Evolutionary conservation across 2,113 vertebrate genomes (phyloP).

Genomic region (Corythoichthys intestinalis): DNA sequence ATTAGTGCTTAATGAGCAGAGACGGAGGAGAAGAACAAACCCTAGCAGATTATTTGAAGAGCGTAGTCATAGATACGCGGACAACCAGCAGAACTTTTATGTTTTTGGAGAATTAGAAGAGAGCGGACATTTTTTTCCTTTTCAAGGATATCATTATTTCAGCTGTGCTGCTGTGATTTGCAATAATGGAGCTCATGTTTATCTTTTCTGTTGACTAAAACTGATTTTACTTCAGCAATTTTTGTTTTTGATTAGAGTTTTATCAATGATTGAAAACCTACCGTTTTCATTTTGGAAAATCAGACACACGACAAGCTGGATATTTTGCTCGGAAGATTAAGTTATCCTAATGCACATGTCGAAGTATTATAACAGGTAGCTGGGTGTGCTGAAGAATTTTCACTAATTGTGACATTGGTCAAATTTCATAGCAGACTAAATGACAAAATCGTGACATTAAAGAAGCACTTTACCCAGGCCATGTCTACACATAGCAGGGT

Average conservation of each 20-base stretch:
- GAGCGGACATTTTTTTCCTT: too few relatives aligned
- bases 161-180: too few relatives aligned
- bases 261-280: too few relatives aligned
- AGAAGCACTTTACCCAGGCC: too few relatives aligned
- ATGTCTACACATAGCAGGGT: too few relatives aligned
- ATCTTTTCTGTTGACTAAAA: not conserved
- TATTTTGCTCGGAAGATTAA: too few relatives aligned
- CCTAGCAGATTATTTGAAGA: not conserved
- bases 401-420: not conserved
- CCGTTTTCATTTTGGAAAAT: too few relatives aligned
- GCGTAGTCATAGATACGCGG: not conserved
- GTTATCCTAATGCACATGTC: not conserved
- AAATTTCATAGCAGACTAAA: not conserved
- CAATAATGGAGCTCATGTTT: not conserved
- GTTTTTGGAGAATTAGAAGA: not conserved
- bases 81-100: not conserved
- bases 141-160: too few relatives aligned
- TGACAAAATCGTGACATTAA: not conserved
- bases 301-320: too few relatives aligned
- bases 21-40: too few relatives aligned
- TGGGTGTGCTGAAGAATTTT: not conserved
- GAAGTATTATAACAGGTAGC: not conserved
- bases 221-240: too few relatives aligned
- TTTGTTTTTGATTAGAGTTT: too few relatives aligned
- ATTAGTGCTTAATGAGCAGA: not conserved